phyloP scores from a whole-genome alignment of 2,113 vertebrate genomes.

The Osmerus eperlanus region DNA sequence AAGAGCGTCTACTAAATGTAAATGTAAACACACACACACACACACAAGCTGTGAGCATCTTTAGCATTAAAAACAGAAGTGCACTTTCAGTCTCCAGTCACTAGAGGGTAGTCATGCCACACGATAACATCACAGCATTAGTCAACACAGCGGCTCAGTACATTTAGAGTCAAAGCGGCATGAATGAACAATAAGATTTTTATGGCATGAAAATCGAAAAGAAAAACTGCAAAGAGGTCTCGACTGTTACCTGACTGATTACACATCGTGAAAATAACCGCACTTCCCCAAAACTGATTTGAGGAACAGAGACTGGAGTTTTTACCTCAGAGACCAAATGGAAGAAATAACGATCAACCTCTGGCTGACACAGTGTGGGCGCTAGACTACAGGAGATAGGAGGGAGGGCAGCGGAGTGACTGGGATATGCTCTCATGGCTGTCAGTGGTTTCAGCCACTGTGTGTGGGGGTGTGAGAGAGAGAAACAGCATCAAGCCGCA shows the following conservation, averaged over 20 bases:
- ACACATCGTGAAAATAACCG: too few relatives aligned
- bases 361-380: too few relatives aligned
- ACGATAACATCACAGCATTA: neutral
- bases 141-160: neutral
- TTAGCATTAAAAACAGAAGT: neutral
- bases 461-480: neutral
- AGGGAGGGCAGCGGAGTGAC: neutral
- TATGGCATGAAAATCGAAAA: neutral
- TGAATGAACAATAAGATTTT: neutral
- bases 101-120: slow-evolving; percentile 36
- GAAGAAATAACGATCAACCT: too few relatives aligned
- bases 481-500: too few relatives aligned
- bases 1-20: too few relatives aligned
- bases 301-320: too few relatives aligned
- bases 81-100: slow-evolving; percentile 17
- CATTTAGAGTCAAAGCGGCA: neutral
- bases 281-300: too few relatives aligned
- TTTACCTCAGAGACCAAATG: too few relatives aligned
- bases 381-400: too few relatives aligned
- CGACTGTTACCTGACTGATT: neutral
- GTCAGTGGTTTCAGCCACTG: neutral
- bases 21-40: neutral
- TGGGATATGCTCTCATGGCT: neutral
- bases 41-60: neutral
- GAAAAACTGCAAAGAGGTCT: neutral